Conservation (phyloP, 2,797 vertebrate species). For the Acipenser oxyrinchus region DNA sequence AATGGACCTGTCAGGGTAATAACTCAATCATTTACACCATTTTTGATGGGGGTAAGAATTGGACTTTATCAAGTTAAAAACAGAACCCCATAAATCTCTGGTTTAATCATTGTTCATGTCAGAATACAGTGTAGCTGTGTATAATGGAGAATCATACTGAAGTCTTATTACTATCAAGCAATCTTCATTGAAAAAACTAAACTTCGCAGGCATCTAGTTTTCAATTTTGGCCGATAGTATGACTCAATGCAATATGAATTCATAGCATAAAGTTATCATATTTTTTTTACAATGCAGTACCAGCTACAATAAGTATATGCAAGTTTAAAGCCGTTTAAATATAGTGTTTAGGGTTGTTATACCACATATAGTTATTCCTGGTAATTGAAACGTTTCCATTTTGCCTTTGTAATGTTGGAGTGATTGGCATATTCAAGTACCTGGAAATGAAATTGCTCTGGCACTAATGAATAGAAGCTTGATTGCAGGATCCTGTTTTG, state of each 20-base stretch:
- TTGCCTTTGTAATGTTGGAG: conserved; percentile 49
- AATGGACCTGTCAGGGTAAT: too few species aligned
- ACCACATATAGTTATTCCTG: conserved; percentile 54
- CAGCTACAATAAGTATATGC: conserved; percentile 46
- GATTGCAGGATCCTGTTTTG: conserved; percentile 99
- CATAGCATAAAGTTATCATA: conserved; percentile 53
- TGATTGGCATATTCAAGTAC: conserved; percentile 98
- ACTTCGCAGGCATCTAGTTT: conserved; percentile 29
- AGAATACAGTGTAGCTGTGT: too few species aligned
- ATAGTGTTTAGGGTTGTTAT: conserved; percentile 68
- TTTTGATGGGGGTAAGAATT: too few species aligned
- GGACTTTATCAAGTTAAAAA: too few species aligned
- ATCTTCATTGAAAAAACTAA: conserved; percentile 35
- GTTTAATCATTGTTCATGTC: too few species aligned
- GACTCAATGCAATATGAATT: conserved; percentile 53
- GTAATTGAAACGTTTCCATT: conserved; percentile 76
- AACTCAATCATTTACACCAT: too few species aligned
- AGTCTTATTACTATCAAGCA: conserved; percentile 23
- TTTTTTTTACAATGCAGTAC: conserved; percentile 51
- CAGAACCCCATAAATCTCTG: too few species aligned
- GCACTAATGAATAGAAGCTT: conserved; percentile 99
- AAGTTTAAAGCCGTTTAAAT: conserved; percentile 62
- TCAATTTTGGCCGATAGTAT: conserved; percentile 8
- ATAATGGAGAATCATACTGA: too few species aligned
- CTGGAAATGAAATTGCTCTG: conserved; percentile 95